phyloP scores from a whole-genome alignment of 2,888 invertebrate species.

The Helicoverpa assulta region DNA sequence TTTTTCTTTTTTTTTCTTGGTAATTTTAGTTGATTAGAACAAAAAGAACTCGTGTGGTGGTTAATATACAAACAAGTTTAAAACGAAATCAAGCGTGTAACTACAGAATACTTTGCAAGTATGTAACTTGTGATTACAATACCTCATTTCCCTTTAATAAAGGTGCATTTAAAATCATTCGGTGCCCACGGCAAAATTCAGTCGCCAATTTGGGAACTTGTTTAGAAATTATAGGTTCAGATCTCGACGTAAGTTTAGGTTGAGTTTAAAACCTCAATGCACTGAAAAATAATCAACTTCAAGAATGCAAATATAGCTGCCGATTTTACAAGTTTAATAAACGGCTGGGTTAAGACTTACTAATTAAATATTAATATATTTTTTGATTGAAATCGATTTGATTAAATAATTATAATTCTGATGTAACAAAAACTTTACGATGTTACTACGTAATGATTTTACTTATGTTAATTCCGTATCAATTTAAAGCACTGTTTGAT shows the following conservation, averaged over 20 bases:
- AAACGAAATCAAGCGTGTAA: conserved; percentile 46
- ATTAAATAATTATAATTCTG: conserved; percentile 1
- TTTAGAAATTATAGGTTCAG: conserved; percentile 90
- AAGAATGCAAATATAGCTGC: conserved; percentile 48
- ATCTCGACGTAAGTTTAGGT: conserved; percentile 74
- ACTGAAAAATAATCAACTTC: conserved; percentile 53
- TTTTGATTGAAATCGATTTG: not conserved
- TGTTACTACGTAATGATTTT: not conserved
- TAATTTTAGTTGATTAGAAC: not conserved
- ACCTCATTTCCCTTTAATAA: conserved; percentile 87
- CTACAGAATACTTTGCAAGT: conserved; percentile 59
- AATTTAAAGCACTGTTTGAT: conserved; percentile 9
- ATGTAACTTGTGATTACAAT: conserved; percentile 82
- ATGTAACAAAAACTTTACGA: not conserved
- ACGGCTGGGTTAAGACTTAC: conserved; percentile 2
- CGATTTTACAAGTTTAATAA: conserved; percentile 14
- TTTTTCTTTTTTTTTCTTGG: not conserved
- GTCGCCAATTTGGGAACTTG: conserved; percentile 89
- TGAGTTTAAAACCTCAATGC: conserved; percentile 63
- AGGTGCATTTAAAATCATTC: conserved; percentile 83
- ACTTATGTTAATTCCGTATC: conserved; percentile 7
- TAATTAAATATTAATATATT: not conserved
- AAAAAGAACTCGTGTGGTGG: not conserved
- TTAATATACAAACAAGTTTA: conserved; percentile 44
- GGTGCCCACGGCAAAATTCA: conserved; percentile 81